Conservation (phyloP, 2,113 vertebrate species). For the Prionailurus bengalensis region DNA sequence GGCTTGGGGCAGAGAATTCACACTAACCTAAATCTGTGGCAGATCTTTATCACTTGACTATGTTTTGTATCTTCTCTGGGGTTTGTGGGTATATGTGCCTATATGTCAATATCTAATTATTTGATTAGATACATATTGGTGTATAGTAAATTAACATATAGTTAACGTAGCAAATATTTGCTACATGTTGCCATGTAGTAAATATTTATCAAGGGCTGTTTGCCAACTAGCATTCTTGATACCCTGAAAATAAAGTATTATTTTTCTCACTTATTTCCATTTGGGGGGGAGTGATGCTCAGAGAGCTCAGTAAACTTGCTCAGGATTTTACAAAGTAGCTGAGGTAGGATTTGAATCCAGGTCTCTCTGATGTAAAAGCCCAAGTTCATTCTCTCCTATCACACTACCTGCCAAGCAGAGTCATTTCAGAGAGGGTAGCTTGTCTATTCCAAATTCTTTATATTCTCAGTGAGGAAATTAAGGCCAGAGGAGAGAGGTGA, state of each 20-base stretch:
- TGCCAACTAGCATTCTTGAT: not conserved
- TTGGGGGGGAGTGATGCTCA: not conserved
- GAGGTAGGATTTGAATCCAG: not conserved
- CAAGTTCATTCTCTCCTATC: not conserved
- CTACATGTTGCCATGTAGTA: not conserved
- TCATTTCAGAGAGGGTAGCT: not conserved
- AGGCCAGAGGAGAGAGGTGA: not conserved
- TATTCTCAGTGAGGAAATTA: not conserved
- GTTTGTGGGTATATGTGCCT: not conserved
- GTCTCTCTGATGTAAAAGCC: not conserved
- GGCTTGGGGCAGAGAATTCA: not conserved
- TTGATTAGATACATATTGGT: not conserved
- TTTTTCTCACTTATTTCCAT: not conserved
- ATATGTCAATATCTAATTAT: slow-evolving; percentile 42
- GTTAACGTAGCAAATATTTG: not conserved
- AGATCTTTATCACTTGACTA: not conserved
- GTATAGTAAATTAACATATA: not conserved
- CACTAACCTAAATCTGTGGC: not conserved
- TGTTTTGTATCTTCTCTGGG: not conserved
- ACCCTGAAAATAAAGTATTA: not conserved
- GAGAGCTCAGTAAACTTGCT: not conserved
- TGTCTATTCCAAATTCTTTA: not conserved
- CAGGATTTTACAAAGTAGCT: not conserved
- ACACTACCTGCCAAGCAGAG: not conserved
- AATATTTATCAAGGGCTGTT: not conserved